These are phyloP conservation scores for Papilio protenor DNA, from an alignment of 2,888 invertebrate genomes.

Conservation along the genomic window DNA sequence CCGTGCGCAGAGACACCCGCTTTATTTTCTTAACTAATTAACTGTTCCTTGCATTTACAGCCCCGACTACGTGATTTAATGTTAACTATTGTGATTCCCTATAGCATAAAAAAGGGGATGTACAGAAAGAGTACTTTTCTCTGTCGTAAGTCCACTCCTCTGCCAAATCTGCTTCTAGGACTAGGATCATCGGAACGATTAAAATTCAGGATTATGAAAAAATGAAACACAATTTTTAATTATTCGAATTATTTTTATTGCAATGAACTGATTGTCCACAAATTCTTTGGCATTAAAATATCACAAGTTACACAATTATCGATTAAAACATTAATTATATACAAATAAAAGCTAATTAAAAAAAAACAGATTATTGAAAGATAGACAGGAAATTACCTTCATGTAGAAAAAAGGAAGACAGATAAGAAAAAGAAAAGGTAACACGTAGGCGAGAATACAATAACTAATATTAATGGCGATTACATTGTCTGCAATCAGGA, in stretches of 20 bases:
- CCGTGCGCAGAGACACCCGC: conserved; percentile 48
- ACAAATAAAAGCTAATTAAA: conserved; percentile 9
- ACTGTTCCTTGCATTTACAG: conserved; percentile 33
- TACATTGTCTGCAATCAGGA: conserved; percentile 80
- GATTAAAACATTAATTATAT: conserved; percentile 12
- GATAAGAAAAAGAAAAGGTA: not conserved
- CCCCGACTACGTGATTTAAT: not conserved
- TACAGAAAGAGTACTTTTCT: not conserved
- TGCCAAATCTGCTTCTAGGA: not conserved
- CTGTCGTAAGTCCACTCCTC: not conserved
- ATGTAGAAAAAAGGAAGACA: not conserved
- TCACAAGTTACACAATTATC: conserved; percentile 36
- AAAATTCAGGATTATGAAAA: not conserved
- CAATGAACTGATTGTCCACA: conserved; percentile 20
- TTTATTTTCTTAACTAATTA: conserved; percentile 55
- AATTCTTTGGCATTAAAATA: conserved; percentile 52
- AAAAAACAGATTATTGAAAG: not conserved
- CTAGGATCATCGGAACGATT: not conserved
- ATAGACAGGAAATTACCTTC: not conserved
- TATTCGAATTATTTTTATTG: conserved; percentile 20
- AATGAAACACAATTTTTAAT: not conserved
- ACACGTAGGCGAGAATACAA: not conserved
- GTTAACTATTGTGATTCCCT: not conserved
- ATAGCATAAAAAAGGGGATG: not conserved
- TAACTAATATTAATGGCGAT: conserved; percentile 63